Evolutionary conservation across 2,113 vertebrate genomes (phyloP).

Genomic region (Pundamilia nyererei): DNA sequence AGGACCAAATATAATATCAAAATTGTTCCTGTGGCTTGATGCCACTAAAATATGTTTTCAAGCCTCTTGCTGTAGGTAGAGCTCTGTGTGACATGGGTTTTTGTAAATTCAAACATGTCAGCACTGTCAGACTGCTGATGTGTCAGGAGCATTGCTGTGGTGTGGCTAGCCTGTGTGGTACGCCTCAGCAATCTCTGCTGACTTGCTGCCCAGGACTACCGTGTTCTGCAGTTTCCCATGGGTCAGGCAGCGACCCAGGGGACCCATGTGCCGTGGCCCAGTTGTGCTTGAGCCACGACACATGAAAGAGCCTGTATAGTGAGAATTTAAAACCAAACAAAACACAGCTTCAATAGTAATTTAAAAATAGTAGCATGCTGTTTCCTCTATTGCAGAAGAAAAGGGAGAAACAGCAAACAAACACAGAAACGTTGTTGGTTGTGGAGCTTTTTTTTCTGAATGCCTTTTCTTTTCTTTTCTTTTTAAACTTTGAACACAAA

Average conservation of each 20-base stretch:
- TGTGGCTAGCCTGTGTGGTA: conserved; percentile 33
- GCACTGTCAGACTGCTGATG: conserved; percentile 26
- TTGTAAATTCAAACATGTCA: conserved; percentile 18
- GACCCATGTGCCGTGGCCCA: not conserved
- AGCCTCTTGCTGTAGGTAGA: not conserved
- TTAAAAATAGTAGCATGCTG: not conserved
- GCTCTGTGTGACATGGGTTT: not conserved
- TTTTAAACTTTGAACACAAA: conserved; percentile 12
- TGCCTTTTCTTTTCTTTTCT: not conserved
- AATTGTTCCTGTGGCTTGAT: not conserved
- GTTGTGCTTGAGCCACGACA: conserved; percentile 34
- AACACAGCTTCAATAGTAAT: conserved; percentile 37
- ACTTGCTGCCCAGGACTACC: conserved; percentile 44
- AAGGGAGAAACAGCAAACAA: conserved; percentile 41
- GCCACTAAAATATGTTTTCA: fast-evolving
- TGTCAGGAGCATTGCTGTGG: conserved; percentile 32
- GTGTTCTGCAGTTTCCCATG: conserved; percentile 35
- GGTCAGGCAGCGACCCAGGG: not conserved
- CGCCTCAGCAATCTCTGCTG: conserved; percentile 60
- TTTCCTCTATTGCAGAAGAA: not conserved
- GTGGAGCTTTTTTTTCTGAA: conserved; percentile 20
- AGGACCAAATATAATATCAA: not conserved
- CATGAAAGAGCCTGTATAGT: conserved; percentile 59
- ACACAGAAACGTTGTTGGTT: conserved; percentile 25
- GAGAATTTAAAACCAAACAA: not conserved